phyloP scores from a whole-genome alignment of 92 coral and sea anemone species.

The Epizoanthus stellaris region DNA sequence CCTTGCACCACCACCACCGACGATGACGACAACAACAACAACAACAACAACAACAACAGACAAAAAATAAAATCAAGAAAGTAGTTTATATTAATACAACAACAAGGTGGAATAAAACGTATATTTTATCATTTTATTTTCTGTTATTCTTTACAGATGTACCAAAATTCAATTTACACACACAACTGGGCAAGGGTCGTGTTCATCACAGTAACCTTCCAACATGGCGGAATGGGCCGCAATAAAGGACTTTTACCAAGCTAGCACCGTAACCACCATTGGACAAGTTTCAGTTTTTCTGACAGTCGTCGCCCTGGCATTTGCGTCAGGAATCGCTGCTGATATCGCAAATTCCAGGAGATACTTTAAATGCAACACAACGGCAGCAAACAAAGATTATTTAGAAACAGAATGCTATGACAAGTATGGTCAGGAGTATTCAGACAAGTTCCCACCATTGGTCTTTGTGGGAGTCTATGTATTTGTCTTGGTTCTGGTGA shows the following conservation, averaged over 20 bases:
- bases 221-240: background rate
- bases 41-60: too few relatives aligned
- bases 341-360: background rate
- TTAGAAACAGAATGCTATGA: constrained; percentile 19
- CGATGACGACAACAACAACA: too few relatives aligned
- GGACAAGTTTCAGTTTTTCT: background rate
- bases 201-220: too few relatives aligned
- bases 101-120: too few relatives aligned
- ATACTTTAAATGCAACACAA: constrained; percentile 7
- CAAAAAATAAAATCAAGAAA: too few relatives aligned
- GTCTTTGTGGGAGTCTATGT: background rate
- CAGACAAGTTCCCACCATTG: background rate
- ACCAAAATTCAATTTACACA: too few relatives aligned
- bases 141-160: too few relatives aligned
- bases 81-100: too few relatives aligned
- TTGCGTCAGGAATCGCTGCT: background rate
- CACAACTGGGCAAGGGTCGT: too few relatives aligned
- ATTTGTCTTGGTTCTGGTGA: background rate
- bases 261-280: background rate
- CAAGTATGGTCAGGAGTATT: constrained; percentile 1
- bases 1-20: too few relatives aligned
- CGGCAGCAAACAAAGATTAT: background rate
- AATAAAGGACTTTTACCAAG: background rate
- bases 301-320: background rate
- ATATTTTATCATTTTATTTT: too few relatives aligned